Evolutionary conservation across 2,113 vertebrate species (phyloP).

Genomic region (Chlamydotis undulata): DNA sequence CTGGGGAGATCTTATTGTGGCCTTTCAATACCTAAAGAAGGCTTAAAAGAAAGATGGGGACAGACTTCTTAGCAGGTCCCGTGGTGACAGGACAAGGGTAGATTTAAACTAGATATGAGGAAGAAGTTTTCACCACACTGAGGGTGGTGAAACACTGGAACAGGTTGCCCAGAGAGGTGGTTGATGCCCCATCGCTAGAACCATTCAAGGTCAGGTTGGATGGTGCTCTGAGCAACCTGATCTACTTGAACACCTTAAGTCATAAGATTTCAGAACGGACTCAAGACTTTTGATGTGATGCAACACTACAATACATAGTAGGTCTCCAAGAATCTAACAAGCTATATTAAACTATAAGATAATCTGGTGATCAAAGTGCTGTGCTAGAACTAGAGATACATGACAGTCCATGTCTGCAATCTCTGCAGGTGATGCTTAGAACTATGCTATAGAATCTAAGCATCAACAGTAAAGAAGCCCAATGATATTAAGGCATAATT

Average conservation of each 20-base stretch:
- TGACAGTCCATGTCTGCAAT: not conserved
- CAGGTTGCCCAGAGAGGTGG: no score
- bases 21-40: no score
- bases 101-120: no score
- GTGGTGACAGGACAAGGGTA: no score
- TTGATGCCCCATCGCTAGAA: no score
- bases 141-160: no score
- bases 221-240: no score
- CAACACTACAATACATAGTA: not conserved
- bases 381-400: not conserved
- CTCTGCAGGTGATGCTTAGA: not conserved
- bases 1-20: no score
- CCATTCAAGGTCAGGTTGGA: no score
- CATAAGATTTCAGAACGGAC: not conserved
- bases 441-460: not conserved
- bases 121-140: no score
- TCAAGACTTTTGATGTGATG: not conserved
- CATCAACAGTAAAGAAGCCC: not conserved
- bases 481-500: not conserved
- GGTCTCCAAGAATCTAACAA: not conserved
- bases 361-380: not conserved
- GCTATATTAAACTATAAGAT: not conserved
- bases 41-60: no score
- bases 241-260: not conserved
- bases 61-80: no score